phyloP scores from a whole-genome alignment of 2,888 invertebrate genomes.

The Hetaerina titia region DNA sequence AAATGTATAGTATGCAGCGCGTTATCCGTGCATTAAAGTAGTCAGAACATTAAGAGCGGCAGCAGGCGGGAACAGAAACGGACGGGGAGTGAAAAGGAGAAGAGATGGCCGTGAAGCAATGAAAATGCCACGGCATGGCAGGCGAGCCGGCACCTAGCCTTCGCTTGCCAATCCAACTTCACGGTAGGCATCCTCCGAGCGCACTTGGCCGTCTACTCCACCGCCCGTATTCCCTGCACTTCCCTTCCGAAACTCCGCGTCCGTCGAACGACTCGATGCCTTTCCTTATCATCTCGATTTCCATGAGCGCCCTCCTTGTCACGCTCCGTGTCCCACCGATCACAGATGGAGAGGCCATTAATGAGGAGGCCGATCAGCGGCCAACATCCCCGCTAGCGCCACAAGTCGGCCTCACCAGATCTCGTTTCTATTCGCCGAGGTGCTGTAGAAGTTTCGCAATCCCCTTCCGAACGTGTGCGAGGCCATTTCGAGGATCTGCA shows the following conservation, averaged over 20 bases:
- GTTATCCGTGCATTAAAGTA: too few relatives aligned
- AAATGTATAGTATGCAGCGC: too few relatives aligned
- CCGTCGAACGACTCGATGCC: not conserved
- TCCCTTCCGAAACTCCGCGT: not conserved
- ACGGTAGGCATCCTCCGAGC: too few relatives aligned
- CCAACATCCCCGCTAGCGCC: not conserved
- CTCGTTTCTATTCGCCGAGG: conserved; percentile 21
- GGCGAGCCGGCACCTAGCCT: too few relatives aligned
- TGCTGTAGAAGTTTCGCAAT: conserved; percentile 17
- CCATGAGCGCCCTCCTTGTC: conserved; percentile 1
- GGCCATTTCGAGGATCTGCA: conserved; percentile 43
- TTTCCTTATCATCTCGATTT: not conserved
- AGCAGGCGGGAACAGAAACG: too few relatives aligned
- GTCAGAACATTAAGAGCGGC: too few relatives aligned
- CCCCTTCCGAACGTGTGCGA: not conserved
- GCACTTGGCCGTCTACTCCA: too few relatives aligned
- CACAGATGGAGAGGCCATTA: conserved; percentile 38
- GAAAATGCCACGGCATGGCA: too few relatives aligned
- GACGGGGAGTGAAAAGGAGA: too few relatives aligned
- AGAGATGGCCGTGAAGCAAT: too few relatives aligned
- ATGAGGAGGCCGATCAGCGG: not conserved
- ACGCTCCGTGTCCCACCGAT: not conserved
- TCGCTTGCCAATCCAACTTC: too few relatives aligned
- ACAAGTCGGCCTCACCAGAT: conserved; percentile 22
- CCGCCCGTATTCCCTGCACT: not conserved